These are phyloP conservation scores for Prietella phreatophila DNA, from an alignment of 2,113 vertebrate species.

Conservation along the genomic window DNA sequence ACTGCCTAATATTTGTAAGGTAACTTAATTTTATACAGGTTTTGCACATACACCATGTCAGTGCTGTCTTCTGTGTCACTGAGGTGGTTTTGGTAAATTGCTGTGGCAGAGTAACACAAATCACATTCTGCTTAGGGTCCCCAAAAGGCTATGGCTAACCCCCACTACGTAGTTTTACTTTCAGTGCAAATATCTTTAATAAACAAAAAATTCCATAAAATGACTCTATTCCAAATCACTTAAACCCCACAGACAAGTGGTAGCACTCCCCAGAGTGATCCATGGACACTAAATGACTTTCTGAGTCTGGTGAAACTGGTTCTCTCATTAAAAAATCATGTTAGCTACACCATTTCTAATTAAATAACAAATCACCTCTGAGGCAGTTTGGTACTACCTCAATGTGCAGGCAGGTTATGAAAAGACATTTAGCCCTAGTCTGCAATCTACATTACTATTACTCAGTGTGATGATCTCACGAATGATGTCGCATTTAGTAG, in stretches of 20 bases:
- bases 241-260: slow-evolving; percentile 55
- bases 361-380: slow-evolving; percentile 91
- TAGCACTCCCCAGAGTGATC: slow-evolving; percentile 67
- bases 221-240: slow-evolving; percentile 61
- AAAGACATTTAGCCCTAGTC: slow-evolving; percentile 74
- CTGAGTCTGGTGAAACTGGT: slow-evolving; percentile 65
- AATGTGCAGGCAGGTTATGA: slow-evolving; percentile 82
- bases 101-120: not conserved
- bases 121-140: slow-evolving; percentile 21
- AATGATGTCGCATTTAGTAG: slow-evolving; percentile 75
- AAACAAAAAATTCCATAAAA: slow-evolving; percentile 61
- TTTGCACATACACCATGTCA: not conserved
- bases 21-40: not conserved
- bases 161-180: slow-evolving; percentile 36
- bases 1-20: not conserved
- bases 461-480: slow-evolving; percentile 71
- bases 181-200: slow-evolving; percentile 42
- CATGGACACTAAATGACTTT: slow-evolving; percentile 63
- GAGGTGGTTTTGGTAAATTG: not conserved
- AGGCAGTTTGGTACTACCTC: slow-evolving; percentile 74
- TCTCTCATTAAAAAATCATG: slow-evolving; percentile 77
- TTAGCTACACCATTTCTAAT: slow-evolving; percentile 81
- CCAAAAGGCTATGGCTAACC: not conserved
- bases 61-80: not conserved
- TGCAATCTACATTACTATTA: slow-evolving; percentile 38